A percentile compares a stretch with the other conserved stretches of the same genome.
These are phyloP conservation scores for Saimiri boliviensis DNA, from an alignment of 2,113 vertebrate genomes.

Conservation along the genomic window DNA sequence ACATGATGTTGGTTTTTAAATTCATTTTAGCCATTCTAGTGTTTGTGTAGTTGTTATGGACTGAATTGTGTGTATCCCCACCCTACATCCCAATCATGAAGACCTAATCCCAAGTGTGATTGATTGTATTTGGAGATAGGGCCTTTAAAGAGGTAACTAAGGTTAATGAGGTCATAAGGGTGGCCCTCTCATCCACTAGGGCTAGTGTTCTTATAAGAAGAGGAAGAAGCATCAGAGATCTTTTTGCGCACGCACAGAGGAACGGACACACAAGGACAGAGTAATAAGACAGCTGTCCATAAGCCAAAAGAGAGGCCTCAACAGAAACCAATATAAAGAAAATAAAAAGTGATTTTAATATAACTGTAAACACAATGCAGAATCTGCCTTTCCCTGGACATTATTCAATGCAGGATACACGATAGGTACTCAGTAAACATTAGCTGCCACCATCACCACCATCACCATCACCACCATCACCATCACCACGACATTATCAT, in stretches of 20 bases:
- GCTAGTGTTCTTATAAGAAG: neutral
- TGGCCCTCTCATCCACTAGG: neutral
- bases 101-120: neutral
- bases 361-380: neutral
- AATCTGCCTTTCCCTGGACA: neutral
- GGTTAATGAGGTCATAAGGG: neutral
- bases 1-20: neutral
- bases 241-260: neutral
- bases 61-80: neutral
- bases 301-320: neutral
- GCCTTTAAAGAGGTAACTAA: neutral
- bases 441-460: neutral
- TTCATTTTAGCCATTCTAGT: neutral
- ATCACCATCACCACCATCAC: neutral
- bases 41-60: neutral
- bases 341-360: constrained; percentile 9
- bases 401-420: neutral
- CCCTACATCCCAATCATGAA: neutral
- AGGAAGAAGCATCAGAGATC: neutral
- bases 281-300: neutral
- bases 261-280: neutral
- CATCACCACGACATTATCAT: neutral
- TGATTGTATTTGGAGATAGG: neutral
- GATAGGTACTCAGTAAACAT: neutral
- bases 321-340: neutral